Evolutionary conservation across 2,888 invertebrate species (phyloP), one percentile per base, ranked within the genome.

Genomic region (Linnaemya tessellans): DNA sequence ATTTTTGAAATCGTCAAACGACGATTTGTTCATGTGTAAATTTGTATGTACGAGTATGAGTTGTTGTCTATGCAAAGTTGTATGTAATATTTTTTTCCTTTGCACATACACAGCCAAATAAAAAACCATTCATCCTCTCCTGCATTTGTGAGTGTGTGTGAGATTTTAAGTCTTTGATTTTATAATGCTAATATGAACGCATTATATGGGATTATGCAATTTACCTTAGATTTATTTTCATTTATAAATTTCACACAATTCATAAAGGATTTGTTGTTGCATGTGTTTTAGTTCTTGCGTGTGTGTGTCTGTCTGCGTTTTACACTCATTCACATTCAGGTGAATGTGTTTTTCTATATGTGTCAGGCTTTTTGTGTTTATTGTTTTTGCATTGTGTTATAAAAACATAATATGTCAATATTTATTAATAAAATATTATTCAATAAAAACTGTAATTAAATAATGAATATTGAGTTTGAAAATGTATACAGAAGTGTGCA

Each of bases 151-250:
- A 10, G 30, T 30, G 13, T 22, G 51, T 73, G 38, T 54, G 49
- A 30, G 46, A 35, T 49, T 73, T 65, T 73, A 49, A 54, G 71
- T 54, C 68, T 82, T 78, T 81, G 80, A 81, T 85, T 78, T 82
- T 85, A 62, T 60, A 77, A 83, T 74, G 80, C 80, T 83, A 83
- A 86, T 86, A 80, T 82, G 67, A 68, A 64, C 67, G 75, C 71
- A 83, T 80, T 73, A 83, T 75, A 77, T 73, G 49, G 62, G 82
- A 86, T 83, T 86, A 86, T 73, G 35, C 67, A 80, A 82, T 86
- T 86, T 85, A 81, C 74, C 79, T 85, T 85, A 74, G 81, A 82
- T 79, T 85, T 85, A 82, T 85, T 85, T 79, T 74, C 81, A 82
- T 85, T 80, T 73, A 84, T 78, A 73, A 80, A 77, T 68, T 80